Evolutionary conservation across 2,797 vertebrate genomes (phyloP).

Genomic region (Emys orbicularis): DNA sequence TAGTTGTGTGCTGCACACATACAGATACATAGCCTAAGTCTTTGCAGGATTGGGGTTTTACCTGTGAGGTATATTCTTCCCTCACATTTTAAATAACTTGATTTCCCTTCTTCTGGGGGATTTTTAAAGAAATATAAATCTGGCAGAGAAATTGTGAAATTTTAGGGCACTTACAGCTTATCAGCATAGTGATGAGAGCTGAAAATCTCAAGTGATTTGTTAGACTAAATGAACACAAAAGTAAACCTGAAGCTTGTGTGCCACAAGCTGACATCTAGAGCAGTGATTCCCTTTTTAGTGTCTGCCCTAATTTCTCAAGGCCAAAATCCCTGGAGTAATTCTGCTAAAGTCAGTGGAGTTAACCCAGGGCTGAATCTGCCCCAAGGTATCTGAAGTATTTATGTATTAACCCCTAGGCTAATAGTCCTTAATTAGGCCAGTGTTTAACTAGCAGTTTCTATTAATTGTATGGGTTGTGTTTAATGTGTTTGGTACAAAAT

Average conservation of each 20-base stretch:
- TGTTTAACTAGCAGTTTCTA: not conserved
- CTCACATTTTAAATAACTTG: not conserved
- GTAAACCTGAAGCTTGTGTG: not conserved
- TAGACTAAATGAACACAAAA: not conserved
- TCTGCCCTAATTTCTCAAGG: not conserved
- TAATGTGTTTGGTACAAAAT: not conserved
- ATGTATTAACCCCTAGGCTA: not conserved
- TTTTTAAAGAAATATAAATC: not conserved
- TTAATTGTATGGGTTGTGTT: not conserved
- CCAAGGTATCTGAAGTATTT: not conserved
- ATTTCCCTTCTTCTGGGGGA: not conserved
- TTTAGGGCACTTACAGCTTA: not conserved
- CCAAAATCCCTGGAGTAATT: not conserved
- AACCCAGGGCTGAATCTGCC: not conserved
- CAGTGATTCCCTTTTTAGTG: not conserved
- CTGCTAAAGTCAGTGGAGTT: not conserved
- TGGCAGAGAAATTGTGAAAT: not conserved
- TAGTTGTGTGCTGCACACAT: not conserved
- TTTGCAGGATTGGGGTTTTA: not conserved
- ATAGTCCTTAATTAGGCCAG: not conserved
- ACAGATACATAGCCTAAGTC: not conserved
- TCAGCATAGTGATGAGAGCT: not conserved
- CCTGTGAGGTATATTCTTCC: not conserved
- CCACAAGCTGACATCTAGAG: not conserved
- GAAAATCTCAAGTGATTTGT: not conserved